Evolutionary conservation across 1,140 invertebrate species (phyloP).

Genomic region (Heliconius hermathena): DNA sequence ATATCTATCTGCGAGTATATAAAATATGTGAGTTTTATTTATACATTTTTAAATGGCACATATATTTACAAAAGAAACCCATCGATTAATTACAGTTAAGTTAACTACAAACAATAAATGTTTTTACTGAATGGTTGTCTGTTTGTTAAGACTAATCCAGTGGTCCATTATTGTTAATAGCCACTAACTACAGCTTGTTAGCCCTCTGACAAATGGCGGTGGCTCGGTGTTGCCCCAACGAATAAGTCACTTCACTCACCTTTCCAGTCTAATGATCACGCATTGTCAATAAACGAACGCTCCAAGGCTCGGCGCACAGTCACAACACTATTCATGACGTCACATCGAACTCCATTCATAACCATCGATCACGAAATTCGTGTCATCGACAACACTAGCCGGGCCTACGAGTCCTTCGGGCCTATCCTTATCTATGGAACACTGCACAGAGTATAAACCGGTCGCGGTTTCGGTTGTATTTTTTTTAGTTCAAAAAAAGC

Average conservation of each 20-base stretch:
- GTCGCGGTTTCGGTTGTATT: slow-evolving; percentile 33
- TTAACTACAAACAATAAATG: background rate
- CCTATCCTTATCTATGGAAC: slow-evolving; percentile 43
- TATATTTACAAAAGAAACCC: background rate
- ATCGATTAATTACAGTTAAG: slow-evolving; percentile 2
- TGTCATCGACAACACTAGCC: slow-evolving; percentile 59
- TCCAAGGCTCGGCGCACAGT: slow-evolving; percentile 52
- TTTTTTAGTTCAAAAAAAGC: slow-evolving; percentile 46
- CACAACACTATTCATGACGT: slow-evolving; percentile 79
- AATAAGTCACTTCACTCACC: slow-evolving; percentile 70
- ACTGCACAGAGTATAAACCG: slow-evolving; percentile 52
- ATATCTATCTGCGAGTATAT: background rate
- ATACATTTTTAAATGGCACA: background rate
- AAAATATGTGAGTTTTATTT: background rate
- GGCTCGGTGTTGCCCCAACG: slow-evolving; percentile 52
- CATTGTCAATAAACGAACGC: slow-evolving; percentile 73
- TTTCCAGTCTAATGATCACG: slow-evolving; percentile 74
- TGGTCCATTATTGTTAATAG: slow-evolving; percentile 19
- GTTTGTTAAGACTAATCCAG: background rate
- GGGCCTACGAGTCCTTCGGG: slow-evolving; percentile 37
- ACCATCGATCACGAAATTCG: slow-evolving; percentile 61
- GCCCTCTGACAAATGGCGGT: slow-evolving; percentile 31
- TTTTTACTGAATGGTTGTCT: background rate
- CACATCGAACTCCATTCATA: slow-evolving; percentile 79
- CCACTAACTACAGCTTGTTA: slow-evolving; percentile 26